Base-by-base conservation (phyloP, 2,797 vertebrate species). In the Hyperoplus immaculatus region DNA sequence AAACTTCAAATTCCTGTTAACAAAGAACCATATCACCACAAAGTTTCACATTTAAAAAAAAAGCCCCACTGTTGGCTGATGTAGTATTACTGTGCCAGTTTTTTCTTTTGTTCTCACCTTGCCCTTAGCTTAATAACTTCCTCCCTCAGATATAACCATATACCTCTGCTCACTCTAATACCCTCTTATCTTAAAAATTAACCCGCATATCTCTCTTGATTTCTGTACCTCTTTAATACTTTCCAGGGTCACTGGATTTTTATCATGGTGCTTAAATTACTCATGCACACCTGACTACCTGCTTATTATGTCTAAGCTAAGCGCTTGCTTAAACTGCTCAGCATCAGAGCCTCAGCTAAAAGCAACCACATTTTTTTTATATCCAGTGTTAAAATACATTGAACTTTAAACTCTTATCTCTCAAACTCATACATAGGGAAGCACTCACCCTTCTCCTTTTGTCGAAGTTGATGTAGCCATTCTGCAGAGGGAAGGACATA, bases 391-490 rank as follows among this genome's bases (percentile, higher is more conserved):
- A 46, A 18, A 55, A 38, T 7, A 57, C 10, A 63, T 16, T 8
- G 55, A 53, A 39, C n/a, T 63, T 61, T 45, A 38, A 73, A 50
- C 49, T 63, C 75, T 58, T 8, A 51, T 56, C 43, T 43, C 47
- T 73, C 41, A 38, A 16, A 38, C 7, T 6, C 15, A 67, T 16
- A 0, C 1, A 1, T 12, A 2, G 54, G 50, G 65, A 71, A 2
- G 55, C 77, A 92, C 94, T 93, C 88, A 98, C 97, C 92, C 97
- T 95, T 81, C 97, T 95, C 85, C 96, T 94, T 88, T 98, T 98
- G 90, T 98, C 97, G 51, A 98, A 98, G 93, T 98, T 97, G 89
- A 98, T 96, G 87, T 96, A 97, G 74, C 97, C 97, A 0, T 97
- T 97, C 97, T 97, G 95, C 74, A 84, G 90, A 91, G 42, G 38